A percentile compares a stretch with the other conserved stretches of the same genome.
These are phyloP conservation scores for Calliscelio sp. DNA, from an alignment of 2,888 invertebrate genomes.

Conservation along the genomic window DNA sequence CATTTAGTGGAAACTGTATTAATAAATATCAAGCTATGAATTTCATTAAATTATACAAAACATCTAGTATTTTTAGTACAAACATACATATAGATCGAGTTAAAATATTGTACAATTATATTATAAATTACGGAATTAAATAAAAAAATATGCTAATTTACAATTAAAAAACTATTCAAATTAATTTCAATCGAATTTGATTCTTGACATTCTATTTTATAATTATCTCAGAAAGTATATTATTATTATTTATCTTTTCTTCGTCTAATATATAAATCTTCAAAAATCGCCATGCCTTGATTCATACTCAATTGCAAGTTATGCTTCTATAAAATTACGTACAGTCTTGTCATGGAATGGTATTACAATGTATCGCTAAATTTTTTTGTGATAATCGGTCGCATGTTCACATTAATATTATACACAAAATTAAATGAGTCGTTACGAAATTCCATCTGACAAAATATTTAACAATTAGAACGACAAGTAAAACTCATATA, in stretches of 20 bases:
- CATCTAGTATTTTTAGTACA: background rate
- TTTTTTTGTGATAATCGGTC: constrained; percentile 14
- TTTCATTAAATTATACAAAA: too few relatives aligned
- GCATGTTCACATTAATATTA: background rate
- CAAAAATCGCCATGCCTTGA: background rate
- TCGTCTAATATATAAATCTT: background rate
- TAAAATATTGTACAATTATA: background rate
- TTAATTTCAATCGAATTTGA: background rate
- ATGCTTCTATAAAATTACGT: constrained; percentile 33
- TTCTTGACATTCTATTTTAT: background rate
- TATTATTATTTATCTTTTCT: background rate
- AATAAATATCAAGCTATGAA: too few relatives aligned
- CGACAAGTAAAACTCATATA: too few relatives aligned
- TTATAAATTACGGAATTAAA: too few relatives aligned
- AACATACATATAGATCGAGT: background rate
- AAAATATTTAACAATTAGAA: constrained; percentile 39
- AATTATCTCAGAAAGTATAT: background rate
- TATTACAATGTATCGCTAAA: constrained; percentile 28
- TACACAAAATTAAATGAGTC: constrained; percentile 8
- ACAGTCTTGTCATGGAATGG: constrained; percentile 70
- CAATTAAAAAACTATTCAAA: background rate
- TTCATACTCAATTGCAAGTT: constrained; percentile 29
- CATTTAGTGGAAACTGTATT: too few relatives aligned
- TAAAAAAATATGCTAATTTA: too few relatives aligned
- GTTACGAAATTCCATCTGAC: constrained; percentile 12